These are phyloP conservation scores for Aphelenchoides avenae DNA, from an alignment of 1,140 invertebrate species.

Conservation along the genomic window DNA sequence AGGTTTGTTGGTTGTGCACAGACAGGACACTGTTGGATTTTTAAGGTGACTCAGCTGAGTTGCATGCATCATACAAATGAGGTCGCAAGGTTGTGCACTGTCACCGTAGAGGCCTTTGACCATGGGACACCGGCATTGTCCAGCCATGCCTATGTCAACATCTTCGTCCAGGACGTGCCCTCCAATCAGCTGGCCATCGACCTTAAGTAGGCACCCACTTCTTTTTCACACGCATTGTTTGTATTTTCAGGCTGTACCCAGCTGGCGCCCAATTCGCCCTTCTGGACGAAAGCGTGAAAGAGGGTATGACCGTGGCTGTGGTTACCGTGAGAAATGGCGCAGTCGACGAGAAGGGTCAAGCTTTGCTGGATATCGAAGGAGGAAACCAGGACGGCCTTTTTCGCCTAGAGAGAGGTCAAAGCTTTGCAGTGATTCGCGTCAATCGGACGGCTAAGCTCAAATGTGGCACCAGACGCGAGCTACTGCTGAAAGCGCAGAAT, in stretches of 20 bases:
- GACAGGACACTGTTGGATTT: too few relatives aligned
- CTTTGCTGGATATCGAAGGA: background rate
- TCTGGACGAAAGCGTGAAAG: background rate
- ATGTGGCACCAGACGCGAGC: background rate
- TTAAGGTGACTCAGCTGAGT: background rate
- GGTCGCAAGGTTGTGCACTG: background rate
- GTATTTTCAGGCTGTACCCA: too few relatives aligned
- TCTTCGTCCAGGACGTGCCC: background rate
- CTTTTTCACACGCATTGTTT: background rate
- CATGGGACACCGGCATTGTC: background rate
- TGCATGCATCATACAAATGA: background rate
- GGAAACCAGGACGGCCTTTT: background rate
- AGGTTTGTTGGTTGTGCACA: too few relatives aligned
- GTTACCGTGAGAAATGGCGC: slow-evolving; percentile 7
- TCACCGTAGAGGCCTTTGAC: slow-evolving; percentile 4
- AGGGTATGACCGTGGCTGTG: background rate
- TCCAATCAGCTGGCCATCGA: background rate
- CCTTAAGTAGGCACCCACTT: background rate
- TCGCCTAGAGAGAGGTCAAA: background rate
- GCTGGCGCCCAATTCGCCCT: background rate
- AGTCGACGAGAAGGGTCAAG: background rate
- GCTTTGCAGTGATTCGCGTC: slow-evolving; percentile 1
- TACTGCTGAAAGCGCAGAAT: background rate
- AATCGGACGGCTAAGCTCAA: background rate
- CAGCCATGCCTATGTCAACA: background rate